Evolutionary conservation across 2,113 vertebrate species (phyloP).

Genomic region (Ciconia maguari): DNA sequence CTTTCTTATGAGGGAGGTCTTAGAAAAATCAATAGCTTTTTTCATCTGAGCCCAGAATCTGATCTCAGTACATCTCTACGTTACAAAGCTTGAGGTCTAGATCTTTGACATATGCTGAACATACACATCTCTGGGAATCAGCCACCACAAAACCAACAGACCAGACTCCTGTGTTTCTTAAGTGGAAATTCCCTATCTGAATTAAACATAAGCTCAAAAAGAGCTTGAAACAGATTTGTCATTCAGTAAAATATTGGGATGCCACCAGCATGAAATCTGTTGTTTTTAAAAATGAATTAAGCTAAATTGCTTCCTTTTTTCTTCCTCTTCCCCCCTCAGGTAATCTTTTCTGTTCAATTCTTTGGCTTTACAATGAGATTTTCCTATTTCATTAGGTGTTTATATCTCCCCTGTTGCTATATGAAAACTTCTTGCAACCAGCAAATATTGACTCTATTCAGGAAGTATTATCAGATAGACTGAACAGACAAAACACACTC

Average conservation of each 20-base stretch:
- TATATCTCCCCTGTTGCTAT: not conserved
- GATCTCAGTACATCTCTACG: not conserved
- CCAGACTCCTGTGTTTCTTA: not conserved
- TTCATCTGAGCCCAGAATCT: not conserved
- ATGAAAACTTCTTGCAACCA: conserved; percentile 1
- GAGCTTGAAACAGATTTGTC: not conserved
- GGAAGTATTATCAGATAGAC: not conserved
- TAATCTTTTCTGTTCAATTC: not conserved
- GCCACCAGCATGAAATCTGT: not conserved
- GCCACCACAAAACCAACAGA: not conserved
- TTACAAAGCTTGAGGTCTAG: not conserved
- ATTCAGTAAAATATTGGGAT: not conserved
- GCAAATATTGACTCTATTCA: not conserved
- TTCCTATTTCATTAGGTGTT: conserved; percentile 15
- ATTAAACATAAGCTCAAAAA: not conserved
- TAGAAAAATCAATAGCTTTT: not conserved
- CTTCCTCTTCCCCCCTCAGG: not conserved
- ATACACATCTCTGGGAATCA: not conserved
- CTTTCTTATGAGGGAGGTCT: not conserved
- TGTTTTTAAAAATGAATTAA: not conserved
- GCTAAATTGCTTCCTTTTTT: not conserved
- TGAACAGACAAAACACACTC: not conserved
- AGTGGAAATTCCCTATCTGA: not conserved
- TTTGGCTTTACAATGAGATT: not conserved
- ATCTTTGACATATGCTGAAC: not conserved